These are phyloP conservation scores for Eremobia ochroleuca DNA, from an alignment of 2,888 invertebrate genomes.

Conservation along the genomic window DNA sequence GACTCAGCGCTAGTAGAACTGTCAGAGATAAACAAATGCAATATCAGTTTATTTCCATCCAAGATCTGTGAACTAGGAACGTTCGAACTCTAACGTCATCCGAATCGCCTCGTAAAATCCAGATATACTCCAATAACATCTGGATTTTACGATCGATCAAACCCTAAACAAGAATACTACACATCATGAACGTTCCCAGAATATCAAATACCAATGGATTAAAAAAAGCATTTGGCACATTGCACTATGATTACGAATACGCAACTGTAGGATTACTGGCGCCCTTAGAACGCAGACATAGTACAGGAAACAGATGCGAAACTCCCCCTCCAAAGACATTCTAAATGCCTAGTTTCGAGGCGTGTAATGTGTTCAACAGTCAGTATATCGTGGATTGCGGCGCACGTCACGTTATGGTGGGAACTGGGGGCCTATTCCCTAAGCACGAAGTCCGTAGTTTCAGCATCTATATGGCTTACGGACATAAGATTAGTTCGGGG, in stretches of 20 bases:
- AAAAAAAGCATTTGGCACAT: conserved; percentile 43
- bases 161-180: conserved; percentile 27
- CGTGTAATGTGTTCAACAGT: not conserved
- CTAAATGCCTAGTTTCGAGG: not conserved
- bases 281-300: conserved; percentile 26
- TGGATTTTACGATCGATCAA: conserved; percentile 45
- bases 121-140: conserved; percentile 44
- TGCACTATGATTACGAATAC: conserved; percentile 34
- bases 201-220: conserved; percentile 38
- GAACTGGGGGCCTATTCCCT: no score
- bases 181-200: conserved; percentile 22
- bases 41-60: conserved; percentile 4
- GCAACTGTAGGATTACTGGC: conserved; percentile 20
- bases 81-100: conserved; percentile 10
- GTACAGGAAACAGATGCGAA: not conserved
- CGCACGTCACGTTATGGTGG: not conserved
- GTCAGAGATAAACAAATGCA: not conserved
- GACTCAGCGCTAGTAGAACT: not conserved
- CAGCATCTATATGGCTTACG: no score
- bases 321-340: not conserved
- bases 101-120: conserved; percentile 36
- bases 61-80: not conserved
- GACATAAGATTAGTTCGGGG: no score
- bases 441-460: no score
- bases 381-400: not conserved